Evolutionary conservation across 2,888 invertebrate genomes (phyloP), one percentile per base, ranked within the genome.

Genomic region (Ichneumoninae sp.): DNA sequence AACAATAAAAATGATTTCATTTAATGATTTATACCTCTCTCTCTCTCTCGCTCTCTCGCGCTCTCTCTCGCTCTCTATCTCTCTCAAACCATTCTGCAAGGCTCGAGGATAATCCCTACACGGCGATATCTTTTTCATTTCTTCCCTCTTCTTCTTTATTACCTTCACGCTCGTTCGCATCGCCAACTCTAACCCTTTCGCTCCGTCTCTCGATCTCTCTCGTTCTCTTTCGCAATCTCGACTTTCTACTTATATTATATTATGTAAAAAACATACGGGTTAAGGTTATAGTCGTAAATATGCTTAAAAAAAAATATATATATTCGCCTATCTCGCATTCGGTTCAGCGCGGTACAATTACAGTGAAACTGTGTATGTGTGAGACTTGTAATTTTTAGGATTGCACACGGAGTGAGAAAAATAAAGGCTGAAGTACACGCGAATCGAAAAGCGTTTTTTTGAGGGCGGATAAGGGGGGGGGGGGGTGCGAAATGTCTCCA

Each of bases 181-280:
- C 30, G 54, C 69, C n/a, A 33, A 65, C 73, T 54, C 77, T 60
- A 52, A 75, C 19, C 80, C 78, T 78, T 36, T 65, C 75, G 54
- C 57, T 60, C 33, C 30, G 54, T 47, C 36, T 36, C 36, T 36
- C 36, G 36, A 36, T 5, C 3, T 70, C 69, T 26, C 60, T 70
- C 65, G 44, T n/a, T 57, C 40, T 19, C 40, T 26, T 13, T 30
- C 40, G 50, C 7, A 13, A 13, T 36, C 30, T 40, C 44, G 54
- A 75, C 74, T 82, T 76, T 77, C 82, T 76, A 80, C 83, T 87
- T 86, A 90, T 88, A 86, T 89, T 90, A 88, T 84, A 89, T 88
- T 89, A 90, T 92, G 92, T 92, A 92, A 93, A 80, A 93, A 93
- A 92, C 92, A 92, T 92, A 93, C 92, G 92, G 91, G 89, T 91